Conservation (phyloP, 2,113 vertebrate species). For the Seriola rivoliana region DNA sequence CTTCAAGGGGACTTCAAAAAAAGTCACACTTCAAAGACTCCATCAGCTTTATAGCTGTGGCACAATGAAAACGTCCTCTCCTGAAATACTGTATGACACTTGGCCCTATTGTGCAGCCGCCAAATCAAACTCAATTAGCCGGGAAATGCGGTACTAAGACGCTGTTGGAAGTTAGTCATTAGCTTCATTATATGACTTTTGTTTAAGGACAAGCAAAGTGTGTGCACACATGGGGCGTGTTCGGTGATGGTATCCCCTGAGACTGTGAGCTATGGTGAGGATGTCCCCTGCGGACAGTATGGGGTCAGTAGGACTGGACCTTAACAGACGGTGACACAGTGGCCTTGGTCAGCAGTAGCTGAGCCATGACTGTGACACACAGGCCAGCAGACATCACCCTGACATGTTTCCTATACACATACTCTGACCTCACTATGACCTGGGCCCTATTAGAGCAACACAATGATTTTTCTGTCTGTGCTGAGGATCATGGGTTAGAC, state of each 20-base stretch:
- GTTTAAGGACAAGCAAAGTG: slow-evolving; percentile 58
- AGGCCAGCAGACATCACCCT: slow-evolving; percentile 43
- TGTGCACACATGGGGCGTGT: slow-evolving; percentile 10
- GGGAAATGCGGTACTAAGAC: slow-evolving; percentile 57
- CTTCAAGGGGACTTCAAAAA: slow-evolving; percentile 72
- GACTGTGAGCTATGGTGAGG: slow-evolving; percentile 22
- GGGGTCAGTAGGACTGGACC: slow-evolving; percentile 47
- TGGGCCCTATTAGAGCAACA: slow-evolving; percentile 33
- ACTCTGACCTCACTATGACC: slow-evolving; percentile 45
- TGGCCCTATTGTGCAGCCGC: slow-evolving; percentile 63
- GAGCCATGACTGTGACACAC: slow-evolving; percentile 23
- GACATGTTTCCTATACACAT: slow-evolving; percentile 56
- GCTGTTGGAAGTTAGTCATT: slow-evolving; percentile 62
- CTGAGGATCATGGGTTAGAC: slow-evolving; percentile 54
- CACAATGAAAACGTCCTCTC: slow-evolving; percentile 72
- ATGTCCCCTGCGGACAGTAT: slow-evolving; percentile 36
- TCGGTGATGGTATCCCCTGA: slow-evolving; percentile 15
- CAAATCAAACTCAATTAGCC: slow-evolving; percentile 79
- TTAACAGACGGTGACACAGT: slow-evolving; percentile 62
- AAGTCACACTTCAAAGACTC: slow-evolving; percentile 75
- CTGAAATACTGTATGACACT: slow-evolving; percentile 73
- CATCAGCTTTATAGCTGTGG: slow-evolving; percentile 66
- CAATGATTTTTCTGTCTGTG: slow-evolving; percentile 33
- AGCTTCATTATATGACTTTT: slow-evolving; percentile 68
- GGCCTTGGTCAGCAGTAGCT: slow-evolving; percentile 57